Conservation (phyloP, 2,113 vertebrate species). For the Eulemur macaco region DNA sequence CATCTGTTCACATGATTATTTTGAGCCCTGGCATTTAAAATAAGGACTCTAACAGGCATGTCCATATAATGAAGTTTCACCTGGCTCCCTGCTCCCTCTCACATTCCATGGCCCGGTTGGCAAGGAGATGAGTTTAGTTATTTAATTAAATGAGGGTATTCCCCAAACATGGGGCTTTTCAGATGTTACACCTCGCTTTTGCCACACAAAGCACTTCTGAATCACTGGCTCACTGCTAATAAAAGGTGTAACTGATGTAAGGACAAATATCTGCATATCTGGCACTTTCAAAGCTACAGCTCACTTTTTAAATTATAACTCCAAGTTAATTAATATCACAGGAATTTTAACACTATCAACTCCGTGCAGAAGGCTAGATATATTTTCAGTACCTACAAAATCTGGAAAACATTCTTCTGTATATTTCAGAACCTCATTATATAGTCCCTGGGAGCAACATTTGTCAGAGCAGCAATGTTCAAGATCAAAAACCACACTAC, state of each 20-base stretch:
- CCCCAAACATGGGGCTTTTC: slow-evolving; percentile 80
- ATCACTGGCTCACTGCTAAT: slow-evolving; percentile 78
- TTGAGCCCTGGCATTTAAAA: slow-evolving; percentile 55
- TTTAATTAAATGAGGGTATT: slow-evolving; percentile 82
- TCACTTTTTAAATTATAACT: slow-evolving; percentile 79
- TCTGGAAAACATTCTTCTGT: not conserved
- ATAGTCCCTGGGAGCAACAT: not conserved
- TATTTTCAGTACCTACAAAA: not conserved
- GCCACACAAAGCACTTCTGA: slow-evolving; percentile 83
- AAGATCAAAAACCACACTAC: not conserved
- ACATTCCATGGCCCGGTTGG: not conserved
- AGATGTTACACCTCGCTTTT: slow-evolving; percentile 81
- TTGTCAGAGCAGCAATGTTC: not conserved
- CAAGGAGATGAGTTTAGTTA: slow-evolving; percentile 67
- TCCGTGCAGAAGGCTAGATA: not conserved
- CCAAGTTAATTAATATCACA: slow-evolving; percentile 74
- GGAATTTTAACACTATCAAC: not conserved
- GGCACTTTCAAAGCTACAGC: slow-evolving; percentile 78
- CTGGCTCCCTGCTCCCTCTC: not conserved
- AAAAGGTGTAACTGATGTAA: slow-evolving; percentile 62
- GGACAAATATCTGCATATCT: slow-evolving; percentile 76
- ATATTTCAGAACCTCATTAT: not conserved
- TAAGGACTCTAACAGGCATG: slow-evolving; percentile 58
- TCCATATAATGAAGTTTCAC: slow-evolving; percentile 70
- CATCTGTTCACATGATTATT: slow-evolving; percentile 66